These are phyloP conservation scores for Smittia sp. DNA, from an alignment of 2,888 invertebrate genomes.

Conservation along the genomic window DNA sequence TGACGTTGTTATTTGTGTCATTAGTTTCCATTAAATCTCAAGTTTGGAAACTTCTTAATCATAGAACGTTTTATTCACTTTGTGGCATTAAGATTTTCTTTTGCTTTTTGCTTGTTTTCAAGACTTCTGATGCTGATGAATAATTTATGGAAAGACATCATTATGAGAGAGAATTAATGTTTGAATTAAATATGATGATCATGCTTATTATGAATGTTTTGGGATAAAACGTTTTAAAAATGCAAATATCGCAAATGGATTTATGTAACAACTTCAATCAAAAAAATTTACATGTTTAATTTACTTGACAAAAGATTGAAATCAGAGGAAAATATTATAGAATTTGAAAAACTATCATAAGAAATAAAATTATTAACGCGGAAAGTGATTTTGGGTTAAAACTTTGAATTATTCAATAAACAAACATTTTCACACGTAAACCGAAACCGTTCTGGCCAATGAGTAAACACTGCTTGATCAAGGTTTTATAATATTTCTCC, in stretches of 20 bases:
- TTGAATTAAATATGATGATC: neutral
- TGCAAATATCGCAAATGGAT: neutral
- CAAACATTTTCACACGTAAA: neutral
- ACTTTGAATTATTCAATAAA: too few relatives aligned
- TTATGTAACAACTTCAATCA: neutral
- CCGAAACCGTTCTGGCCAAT: neutral
- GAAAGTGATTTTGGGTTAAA: too few relatives aligned
- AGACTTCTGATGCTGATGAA: conserved; percentile 23
- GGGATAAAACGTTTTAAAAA: neutral
- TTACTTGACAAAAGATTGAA: too few relatives aligned
- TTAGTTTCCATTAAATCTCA: conserved; percentile 40
- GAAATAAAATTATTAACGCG: too few relatives aligned
- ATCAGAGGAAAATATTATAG: too few relatives aligned
- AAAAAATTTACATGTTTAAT: too few relatives aligned
- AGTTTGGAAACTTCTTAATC: neutral
- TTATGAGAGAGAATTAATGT: conserved; percentile 13
- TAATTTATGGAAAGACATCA: conserved; percentile 36
- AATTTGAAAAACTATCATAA: too few relatives aligned
- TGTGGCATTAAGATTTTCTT: conserved; percentile 29
- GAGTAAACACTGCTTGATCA: neutral
- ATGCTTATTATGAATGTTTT: conserved; percentile 1
- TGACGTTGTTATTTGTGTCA: conserved; percentile 30
- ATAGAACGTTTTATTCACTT: conserved; percentile 38
- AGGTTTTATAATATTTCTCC: neutral
- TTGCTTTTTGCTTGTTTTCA: neutral